A percentile compares a stretch with the other conserved stretches of the same genome.
These are phyloP conservation scores for Apostichopus leukothele DNA, from an alignment of 53 echinoderm and acorn worm species.

Conservation along the genomic window DNA sequence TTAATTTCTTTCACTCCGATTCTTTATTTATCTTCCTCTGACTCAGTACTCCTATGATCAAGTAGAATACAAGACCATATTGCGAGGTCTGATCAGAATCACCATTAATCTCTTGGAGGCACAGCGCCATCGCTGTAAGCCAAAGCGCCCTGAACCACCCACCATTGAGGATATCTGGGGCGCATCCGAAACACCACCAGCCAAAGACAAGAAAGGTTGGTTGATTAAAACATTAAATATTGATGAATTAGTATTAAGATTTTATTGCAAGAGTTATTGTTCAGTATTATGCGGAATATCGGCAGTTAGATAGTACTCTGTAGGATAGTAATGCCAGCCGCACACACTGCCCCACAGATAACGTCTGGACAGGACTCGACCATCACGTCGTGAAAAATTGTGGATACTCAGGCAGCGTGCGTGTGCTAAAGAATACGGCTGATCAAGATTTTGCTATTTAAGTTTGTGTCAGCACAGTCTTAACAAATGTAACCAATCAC, in stretches of 20 bases:
- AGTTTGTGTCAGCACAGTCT: too few relatives aligned
- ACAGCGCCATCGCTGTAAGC: constrained; percentile 87
- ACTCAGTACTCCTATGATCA: constrained; percentile 85
- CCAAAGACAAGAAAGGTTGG: constrained; percentile 65
- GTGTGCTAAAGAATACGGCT: too few relatives aligned
- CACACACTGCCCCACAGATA: too few relatives aligned
- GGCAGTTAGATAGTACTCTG: neutral
- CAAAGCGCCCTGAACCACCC: constrained; percentile 91
- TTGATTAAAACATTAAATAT: neutral
- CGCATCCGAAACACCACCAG: constrained; percentile 65
- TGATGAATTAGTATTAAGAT: neutral
- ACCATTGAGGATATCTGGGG: constrained; percentile 96
- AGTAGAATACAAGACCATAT: constrained; percentile 68
- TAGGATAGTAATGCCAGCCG: too few relatives aligned
- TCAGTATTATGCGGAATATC: too few relatives aligned
- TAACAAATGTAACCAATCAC: too few relatives aligned
- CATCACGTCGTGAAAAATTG: too few relatives aligned
- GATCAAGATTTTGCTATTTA: too few relatives aligned
- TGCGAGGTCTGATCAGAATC: constrained; percentile 74
- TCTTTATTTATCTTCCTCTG: neutral
- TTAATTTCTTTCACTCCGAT: too few relatives aligned
- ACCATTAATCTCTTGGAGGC: constrained; percentile 88
- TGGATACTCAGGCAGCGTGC: too few relatives aligned
- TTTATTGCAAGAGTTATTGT: neutral
- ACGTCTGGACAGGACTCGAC: too few relatives aligned